A percentile compares a stretch with the other conserved stretches of the same genome.
Evolutionary conservation across 1,140 invertebrate species (phyloP).

Genomic region (Leptinotarsa defecta): DNA sequence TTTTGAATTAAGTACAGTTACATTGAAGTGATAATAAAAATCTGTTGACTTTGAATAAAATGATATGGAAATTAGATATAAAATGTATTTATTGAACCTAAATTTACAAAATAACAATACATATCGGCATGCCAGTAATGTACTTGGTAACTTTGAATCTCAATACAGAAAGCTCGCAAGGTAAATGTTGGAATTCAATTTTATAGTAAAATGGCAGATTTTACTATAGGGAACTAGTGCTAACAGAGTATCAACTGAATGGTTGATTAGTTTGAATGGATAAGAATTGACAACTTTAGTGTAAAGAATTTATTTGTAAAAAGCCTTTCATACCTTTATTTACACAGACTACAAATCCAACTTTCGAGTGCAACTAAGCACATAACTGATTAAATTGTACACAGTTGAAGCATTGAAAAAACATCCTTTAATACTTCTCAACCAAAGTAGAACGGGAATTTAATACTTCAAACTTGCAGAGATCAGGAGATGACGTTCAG

Average conservation of each 20-base stretch:
- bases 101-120: constrained; percentile 26
- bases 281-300: constrained; percentile 28
- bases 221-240: neutral
- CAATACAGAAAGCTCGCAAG: neutral
- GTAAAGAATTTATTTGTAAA: constrained; percentile 56
- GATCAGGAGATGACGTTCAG: constrained; percentile 10
- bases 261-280: constrained; percentile 15
- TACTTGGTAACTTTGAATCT: constrained; percentile 17
- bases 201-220: neutral
- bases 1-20: no score
- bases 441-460: constrained; percentile 4
- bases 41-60: neutral
- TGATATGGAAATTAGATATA: constrained; percentile 15
- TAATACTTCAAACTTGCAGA: constrained; percentile 16
- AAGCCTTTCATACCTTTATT: constrained; percentile 57
- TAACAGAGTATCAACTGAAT: neutral
- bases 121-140: constrained; percentile 13
- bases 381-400: constrained; percentile 41
- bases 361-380: constrained; percentile 45
- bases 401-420: constrained; percentile 36
- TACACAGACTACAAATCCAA: constrained; percentile 50
- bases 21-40: no score
- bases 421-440: constrained; percentile 29
- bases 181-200: constrained; percentile 12
- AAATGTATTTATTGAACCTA: constrained; percentile 20